Percentiles rank a stretch among this genome's conserved stretches.
Evolutionary conservation across 2,888 invertebrate genomes (phyloP).

Genomic region (Phaedon cochleariae): DNA sequence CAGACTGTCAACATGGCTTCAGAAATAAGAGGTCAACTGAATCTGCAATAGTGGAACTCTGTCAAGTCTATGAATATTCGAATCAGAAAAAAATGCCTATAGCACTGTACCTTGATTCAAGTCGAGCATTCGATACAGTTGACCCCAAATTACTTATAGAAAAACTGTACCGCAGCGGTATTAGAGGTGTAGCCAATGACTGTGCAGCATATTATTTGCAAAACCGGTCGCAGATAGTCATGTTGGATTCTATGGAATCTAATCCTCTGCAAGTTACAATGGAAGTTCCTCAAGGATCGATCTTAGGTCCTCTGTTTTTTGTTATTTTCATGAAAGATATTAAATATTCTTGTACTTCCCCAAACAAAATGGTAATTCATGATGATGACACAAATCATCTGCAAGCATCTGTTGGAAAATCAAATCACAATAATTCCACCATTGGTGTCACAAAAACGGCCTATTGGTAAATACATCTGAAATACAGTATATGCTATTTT

Average conservation of each 20-base stretch:
- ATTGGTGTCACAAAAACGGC: no score
- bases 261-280: not conserved
- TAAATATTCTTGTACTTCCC: not conserved
- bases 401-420: not conserved
- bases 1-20: constrained; percentile 6
- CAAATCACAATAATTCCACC: not conserved
- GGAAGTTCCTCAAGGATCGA: constrained; percentile 10
- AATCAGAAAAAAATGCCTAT: constrained; percentile 2
- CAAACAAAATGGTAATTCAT: constrained; percentile 3
- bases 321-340: constrained; percentile 15
- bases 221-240: no score
- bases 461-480: not conserved
- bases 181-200: no score
- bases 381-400: constrained; percentile 6
- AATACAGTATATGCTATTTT: no score
- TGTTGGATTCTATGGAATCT: no score
- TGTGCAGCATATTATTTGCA: no score
- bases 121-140: no score
- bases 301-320: no score
- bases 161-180: no score
- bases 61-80: not conserved
- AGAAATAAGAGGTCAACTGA: no score
- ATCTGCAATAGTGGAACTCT: constrained; percentile 3
- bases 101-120: no score
- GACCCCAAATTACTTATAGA: not conserved